phyloP scores from a whole-genome alignment of 2,113 vertebrate genomes.

The Scophthalmus maximus region DNA sequence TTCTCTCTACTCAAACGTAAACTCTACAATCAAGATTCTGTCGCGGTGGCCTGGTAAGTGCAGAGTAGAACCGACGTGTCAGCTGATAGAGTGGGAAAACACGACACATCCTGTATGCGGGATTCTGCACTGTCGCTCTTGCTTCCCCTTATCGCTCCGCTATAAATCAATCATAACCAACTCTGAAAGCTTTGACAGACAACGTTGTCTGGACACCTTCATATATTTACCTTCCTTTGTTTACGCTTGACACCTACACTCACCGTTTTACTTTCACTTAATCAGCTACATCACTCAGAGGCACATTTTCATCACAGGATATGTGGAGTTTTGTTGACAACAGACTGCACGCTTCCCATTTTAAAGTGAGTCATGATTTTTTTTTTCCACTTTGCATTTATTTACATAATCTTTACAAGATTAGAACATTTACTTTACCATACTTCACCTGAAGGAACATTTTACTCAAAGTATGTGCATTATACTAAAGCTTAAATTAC shows the following conservation, averaged over 20 bases:
- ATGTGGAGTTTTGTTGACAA: background rate
- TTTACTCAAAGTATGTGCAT: conserved; percentile 8
- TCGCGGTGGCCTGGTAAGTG: conserved; percentile 57
- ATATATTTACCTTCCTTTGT: conserved; percentile 53
- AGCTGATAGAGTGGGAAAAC: conserved; percentile 56
- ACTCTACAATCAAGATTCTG: conserved; percentile 46
- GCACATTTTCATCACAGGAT: conserved; percentile 28
- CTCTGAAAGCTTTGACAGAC: conserved; percentile 48
- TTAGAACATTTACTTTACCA: background rate
- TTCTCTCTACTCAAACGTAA: conserved; percentile 25
- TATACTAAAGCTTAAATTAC: conserved; percentile 19
- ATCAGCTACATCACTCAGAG: conserved; percentile 33
- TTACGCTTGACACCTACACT: conserved; percentile 57
- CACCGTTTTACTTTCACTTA: conserved; percentile 44
- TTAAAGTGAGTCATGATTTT: background rate
- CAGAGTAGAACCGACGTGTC: conserved; percentile 54
- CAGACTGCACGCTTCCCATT: background rate
- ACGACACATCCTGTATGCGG: conserved; percentile 22
- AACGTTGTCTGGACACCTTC: conserved; percentile 54
- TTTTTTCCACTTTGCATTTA: background rate
- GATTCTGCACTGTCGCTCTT: conserved; percentile 35
- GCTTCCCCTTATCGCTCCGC: conserved; percentile 48
- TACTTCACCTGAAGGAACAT: no score
- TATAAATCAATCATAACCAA: conserved; percentile 56
- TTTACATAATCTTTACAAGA: background rate